Conservation (phyloP, 1,140 invertebrate species). For the Rhynchophorus ferrugineus region DNA sequence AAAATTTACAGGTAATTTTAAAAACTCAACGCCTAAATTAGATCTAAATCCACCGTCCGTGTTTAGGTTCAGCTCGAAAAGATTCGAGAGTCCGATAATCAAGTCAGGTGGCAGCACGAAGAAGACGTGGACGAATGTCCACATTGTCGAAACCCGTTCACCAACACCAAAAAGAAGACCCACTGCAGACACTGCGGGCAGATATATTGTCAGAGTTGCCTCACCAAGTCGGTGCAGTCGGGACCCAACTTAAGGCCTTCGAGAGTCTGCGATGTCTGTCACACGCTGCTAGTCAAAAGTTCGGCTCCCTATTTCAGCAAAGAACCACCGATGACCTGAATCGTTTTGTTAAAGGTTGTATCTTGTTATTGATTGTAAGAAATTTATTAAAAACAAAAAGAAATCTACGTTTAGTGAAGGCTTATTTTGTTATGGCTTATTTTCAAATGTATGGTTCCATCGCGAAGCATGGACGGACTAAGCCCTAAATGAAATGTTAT, state of each 20-base stretch:
- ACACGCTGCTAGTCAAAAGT: conserved; percentile 89
- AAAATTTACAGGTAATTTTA: conserved; percentile 73
- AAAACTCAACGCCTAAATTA: conserved; percentile 28
- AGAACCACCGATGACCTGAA: conserved; percentile 50
- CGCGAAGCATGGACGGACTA: too few relatives aligned
- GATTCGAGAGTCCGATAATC: conserved; percentile 84
- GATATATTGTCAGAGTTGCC: conserved; percentile 86
- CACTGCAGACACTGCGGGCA: conserved; percentile 93
- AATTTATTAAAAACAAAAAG: background rate
- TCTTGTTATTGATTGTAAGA: background rate
- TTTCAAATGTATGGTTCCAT: too few relatives aligned
- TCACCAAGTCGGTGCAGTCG: conserved; percentile 70
- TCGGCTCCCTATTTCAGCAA: conserved; percentile 93
- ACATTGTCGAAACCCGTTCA: conserved; percentile 64
- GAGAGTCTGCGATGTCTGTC: conserved; percentile 93
- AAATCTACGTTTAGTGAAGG: background rate
- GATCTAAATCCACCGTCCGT: conserved; percentile 34
- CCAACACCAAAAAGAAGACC: conserved; percentile 51
- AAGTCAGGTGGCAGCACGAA: conserved; percentile 95
- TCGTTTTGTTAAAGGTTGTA: background rate
- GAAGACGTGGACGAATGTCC: conserved; percentile 90
- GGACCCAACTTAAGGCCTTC: conserved; percentile 79
- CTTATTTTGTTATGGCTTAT: too few relatives aligned
- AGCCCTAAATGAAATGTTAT: too few relatives aligned
- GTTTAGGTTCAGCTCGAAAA: conserved; percentile 81